phyloP scores from a whole-genome alignment of 2,797 vertebrate genomes.

The Onychomys leucogaster region DNA sequence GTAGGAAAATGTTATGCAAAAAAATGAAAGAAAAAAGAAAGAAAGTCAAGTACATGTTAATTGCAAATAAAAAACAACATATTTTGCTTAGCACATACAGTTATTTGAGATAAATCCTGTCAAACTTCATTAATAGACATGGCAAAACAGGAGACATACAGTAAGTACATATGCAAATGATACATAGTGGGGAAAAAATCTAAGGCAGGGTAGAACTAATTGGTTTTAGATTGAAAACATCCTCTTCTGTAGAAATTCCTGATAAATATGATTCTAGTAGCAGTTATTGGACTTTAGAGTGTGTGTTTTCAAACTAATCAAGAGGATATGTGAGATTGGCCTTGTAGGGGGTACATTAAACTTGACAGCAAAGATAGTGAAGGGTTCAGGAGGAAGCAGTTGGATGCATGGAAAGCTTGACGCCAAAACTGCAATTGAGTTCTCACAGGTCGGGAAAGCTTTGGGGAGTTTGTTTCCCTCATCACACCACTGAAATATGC shows the following conservation, averaged over 20 bases:
- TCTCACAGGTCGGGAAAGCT: neutral
- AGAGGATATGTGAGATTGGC: neutral
- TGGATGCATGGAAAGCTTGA: neutral
- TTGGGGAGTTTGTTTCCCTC: neutral
- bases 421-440: neutral
- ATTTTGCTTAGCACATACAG: neutral
- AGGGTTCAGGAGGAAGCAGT: neutral
- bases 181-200: neutral
- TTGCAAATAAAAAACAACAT: neutral
- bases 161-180: neutral
- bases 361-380: neutral
- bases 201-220: neutral
- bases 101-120: neutral
- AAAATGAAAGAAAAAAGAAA: neutral
- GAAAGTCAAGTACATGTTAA: neutral
- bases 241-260: constrained; percentile 19
- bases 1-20: neutral
- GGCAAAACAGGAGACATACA: neutral
- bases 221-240: constrained; percentile 26
- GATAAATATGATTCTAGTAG: constrained; percentile 15
- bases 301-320: neutral
- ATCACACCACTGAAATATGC: neutral
- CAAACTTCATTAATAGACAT: neutral
- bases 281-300: neutral
- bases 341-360: neutral